Evolutionary conservation across 2,888 invertebrate species (phyloP), one percentile per base, ranked within the genome.

Genomic region (Empis livida): DNA sequence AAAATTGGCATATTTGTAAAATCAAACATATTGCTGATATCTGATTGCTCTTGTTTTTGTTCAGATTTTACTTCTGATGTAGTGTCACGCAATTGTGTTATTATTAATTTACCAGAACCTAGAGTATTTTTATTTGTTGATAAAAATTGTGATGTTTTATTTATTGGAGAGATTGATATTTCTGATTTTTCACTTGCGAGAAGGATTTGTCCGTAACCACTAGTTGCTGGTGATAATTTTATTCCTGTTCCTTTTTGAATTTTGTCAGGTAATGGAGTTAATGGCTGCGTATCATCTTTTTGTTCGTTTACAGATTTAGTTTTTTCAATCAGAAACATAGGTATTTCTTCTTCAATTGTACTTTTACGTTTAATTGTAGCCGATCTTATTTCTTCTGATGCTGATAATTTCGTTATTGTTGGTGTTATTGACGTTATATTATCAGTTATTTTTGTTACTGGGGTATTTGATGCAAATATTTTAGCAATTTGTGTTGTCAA

Each of bases 1-100:
- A 84, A 81, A 51, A 84, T 80, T 2, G 84, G 84, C 81, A 84
- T 83, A 2, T 82, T 82, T 62, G 81, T 80, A 32, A 84, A 84
- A 61, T 85, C 84, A 53, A 84, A 78, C 52, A 77, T 66, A 48
- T 70, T 61, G 16, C 45, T 73, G 73, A 51, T 76, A 75, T 44
- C 60, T 57, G 10, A 50, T 45, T 16, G 51, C 30, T 30, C 17
- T 30, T 42, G 11, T 31, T 38, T 43, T 42, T 31, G 15, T 35
- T 35, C 10, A 32, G 38, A 15, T 40, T 46, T 8, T 8, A 5
- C 23, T 27, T 5, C 8, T 27, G 8, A 27, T 27, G 23, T 40
- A 27, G 23, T 27, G 9, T 27, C 23, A 9, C 23, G 23, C 9
- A 27, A 27, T 9, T 27, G 23, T 27, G 23, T 27, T 27, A 27